Evolutionary conservation across 1,140 invertebrate species (phyloP).

Genomic region (Drosophila oshimai): DNA sequence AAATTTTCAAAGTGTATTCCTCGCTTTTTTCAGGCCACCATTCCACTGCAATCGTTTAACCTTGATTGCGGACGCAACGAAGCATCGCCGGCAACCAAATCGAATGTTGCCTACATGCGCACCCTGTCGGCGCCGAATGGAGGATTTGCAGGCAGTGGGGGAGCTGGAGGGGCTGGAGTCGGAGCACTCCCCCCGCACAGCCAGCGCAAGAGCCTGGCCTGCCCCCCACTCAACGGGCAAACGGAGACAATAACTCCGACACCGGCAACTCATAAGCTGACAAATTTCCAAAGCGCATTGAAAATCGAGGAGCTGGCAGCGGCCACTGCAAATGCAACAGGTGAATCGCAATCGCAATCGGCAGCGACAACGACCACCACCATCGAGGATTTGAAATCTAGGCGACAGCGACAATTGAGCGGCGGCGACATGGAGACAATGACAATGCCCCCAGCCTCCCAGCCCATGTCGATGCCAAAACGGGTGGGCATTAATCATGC

Average conservation of each 20-base stretch:
- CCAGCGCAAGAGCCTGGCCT: conserved; percentile 74
- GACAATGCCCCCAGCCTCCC: conserved; percentile 19
- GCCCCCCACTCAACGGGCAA: conserved; percentile 48
- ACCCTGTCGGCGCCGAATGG: conserved; percentile 76
- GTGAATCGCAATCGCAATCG: too few species aligned
- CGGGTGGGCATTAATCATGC: conserved; percentile 81
- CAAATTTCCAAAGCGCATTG: conserved; percentile 80
- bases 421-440: conserved; percentile 63
- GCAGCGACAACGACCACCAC: conserved; percentile 46
- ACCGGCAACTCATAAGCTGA: conserved; percentile 72
- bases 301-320: conserved; percentile 77
- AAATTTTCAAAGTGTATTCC: conserved; percentile 16
- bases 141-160: background rate
- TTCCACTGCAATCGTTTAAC: conserved; percentile 82
- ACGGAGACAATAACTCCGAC: conserved; percentile 42
- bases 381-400: conserved; percentile 65
- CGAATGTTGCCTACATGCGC: conserved; percentile 73
- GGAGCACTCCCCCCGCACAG: conserved; percentile 1
- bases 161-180: background rate
- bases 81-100: conserved; percentile 45
- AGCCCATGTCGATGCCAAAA: conserved; percentile 71
- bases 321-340: conserved; percentile 35
- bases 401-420: conserved; percentile 75
- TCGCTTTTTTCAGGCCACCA: conserved; percentile 71
- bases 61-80: conserved; percentile 80